These are phyloP conservation scores for Drosophila novamexicana DNA, from an alignment of 1,140 invertebrate genomes.

Conservation along the genomic window DNA sequence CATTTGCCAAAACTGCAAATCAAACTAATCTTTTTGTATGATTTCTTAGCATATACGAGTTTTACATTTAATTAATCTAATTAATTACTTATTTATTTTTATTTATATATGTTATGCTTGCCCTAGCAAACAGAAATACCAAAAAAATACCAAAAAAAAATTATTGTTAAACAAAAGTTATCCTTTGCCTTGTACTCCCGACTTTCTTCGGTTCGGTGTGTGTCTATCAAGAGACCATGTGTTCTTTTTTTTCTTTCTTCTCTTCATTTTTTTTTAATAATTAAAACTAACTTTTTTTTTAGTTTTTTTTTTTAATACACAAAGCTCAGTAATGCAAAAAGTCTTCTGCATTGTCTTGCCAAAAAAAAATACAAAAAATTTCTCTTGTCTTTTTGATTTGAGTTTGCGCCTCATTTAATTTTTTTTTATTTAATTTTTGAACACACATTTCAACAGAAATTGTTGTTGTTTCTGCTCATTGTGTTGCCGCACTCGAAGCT, in stretches of 20 bases:
- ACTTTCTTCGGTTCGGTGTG: slow-evolving; percentile 42
- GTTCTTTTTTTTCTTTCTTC: slow-evolving; percentile 58
- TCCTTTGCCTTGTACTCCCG: slow-evolving; percentile 19
- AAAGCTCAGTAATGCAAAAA: slow-evolving; percentile 47
- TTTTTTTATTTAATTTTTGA: slow-evolving; percentile 21
- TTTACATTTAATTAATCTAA: slow-evolving; percentile 42
- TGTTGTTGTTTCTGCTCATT: slow-evolving; percentile 73
- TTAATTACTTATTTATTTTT: slow-evolving; percentile 39
- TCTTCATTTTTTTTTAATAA: slow-evolving; percentile 28
- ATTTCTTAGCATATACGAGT: slow-evolving; percentile 34
- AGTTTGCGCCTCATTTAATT: slow-evolving; percentile 42
- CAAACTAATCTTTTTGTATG: slow-evolving; percentile 56
- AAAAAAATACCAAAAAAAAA: neutral
- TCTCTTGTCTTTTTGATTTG: slow-evolving; percentile 68
- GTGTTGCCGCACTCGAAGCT: slow-evolving; percentile 64
- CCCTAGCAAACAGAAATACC: slow-evolving; percentile 57
- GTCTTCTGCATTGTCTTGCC: slow-evolving; percentile 31
- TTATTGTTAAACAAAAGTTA: neutral
- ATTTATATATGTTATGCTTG: slow-evolving; percentile 66
- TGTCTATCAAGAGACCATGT: slow-evolving; percentile 43
- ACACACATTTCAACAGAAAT: slow-evolving; percentile 80
- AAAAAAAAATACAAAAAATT: slow-evolving; percentile 49
- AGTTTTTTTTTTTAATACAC: slow-evolving; percentile 38
- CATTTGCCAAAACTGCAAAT: slow-evolving; percentile 51
- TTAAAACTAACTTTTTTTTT: slow-evolving; percentile 35